Conservation (phyloP, 2,888 invertebrate species). For the Cecidostiba fungosa region DNA sequence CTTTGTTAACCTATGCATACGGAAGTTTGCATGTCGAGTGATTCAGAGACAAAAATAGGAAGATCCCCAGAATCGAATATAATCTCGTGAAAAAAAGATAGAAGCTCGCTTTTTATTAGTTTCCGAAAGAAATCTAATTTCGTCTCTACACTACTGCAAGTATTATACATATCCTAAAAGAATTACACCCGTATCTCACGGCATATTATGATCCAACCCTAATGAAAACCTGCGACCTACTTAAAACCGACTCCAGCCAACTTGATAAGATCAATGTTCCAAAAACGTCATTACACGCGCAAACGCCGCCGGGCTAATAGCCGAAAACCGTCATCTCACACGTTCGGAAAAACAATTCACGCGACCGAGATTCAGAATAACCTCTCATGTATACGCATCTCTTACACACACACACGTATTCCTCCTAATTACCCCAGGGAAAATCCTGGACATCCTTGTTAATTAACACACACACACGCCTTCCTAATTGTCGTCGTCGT, state of each 20-base stretch:
- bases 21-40: constrained; percentile 13
- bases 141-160: background rate
- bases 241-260: background rate
- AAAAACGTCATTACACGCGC: background rate
- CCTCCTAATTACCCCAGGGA: background rate
- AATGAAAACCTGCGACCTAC: background rate
- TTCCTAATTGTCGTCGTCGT: background rate
- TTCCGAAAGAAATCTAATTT: constrained; percentile 1
- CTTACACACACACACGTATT: background rate
- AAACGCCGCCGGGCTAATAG: background rate
- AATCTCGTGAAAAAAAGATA: background rate
- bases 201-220: background rate
- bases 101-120: background rate
- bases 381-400: background rate
- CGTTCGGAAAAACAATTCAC: constrained; percentile 20
- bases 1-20: constrained; percentile 17
- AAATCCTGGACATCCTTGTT: constrained; percentile 38
- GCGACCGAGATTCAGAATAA: background rate
- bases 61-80: background rate
- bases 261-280: background rate
- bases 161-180: background rate
- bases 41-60: constrained; percentile 12
- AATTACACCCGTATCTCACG: constrained; percentile 1
- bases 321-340: background rate
- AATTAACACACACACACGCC: constrained; percentile 42